Evolutionary conservation across 2,888 invertebrate genomes (phyloP).

Genomic region (Exocentrus adspersus): DNA sequence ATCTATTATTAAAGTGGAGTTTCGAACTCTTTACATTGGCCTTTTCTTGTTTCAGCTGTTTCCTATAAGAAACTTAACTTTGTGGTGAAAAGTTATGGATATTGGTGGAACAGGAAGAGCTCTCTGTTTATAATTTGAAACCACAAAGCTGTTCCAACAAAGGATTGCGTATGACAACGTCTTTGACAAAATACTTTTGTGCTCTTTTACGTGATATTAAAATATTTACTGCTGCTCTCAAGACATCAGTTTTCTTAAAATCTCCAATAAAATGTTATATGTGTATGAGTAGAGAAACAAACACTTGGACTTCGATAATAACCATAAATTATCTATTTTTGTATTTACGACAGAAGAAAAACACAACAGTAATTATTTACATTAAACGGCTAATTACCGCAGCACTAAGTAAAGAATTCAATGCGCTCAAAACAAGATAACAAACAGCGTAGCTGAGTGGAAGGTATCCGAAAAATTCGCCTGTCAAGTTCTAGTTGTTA

Average conservation of each 20-base stretch:
- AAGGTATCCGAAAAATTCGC: constrained; percentile 10
- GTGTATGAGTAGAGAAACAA: no score
- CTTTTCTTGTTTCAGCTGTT: neutral
- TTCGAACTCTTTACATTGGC: neutral
- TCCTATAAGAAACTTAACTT: neutral
- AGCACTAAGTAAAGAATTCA: constrained; percentile 7
- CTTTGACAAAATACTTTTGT: no score
- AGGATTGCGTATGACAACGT: no score
- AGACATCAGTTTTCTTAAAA: no score
- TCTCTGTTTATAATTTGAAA: no score
- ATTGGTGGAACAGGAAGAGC: neutral
- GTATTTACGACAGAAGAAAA: no score
- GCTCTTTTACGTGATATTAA: no score
- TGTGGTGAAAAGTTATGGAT: neutral
- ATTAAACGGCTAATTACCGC: constrained; percentile 5
- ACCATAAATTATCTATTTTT: no score
- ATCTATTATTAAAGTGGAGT: neutral
- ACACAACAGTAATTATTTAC: neutral
- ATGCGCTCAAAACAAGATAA: constrained; percentile 12
- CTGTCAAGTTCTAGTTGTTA: constrained; percentile 17
- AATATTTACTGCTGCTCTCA: no score
- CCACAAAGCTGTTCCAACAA: no score
- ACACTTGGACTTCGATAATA: no score
- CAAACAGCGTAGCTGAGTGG: constrained; percentile 8
- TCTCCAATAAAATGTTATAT: no score